Evolutionary conservation across 2,113 vertebrate species (phyloP).

Genomic region (Baryphthengus martii): DNA sequence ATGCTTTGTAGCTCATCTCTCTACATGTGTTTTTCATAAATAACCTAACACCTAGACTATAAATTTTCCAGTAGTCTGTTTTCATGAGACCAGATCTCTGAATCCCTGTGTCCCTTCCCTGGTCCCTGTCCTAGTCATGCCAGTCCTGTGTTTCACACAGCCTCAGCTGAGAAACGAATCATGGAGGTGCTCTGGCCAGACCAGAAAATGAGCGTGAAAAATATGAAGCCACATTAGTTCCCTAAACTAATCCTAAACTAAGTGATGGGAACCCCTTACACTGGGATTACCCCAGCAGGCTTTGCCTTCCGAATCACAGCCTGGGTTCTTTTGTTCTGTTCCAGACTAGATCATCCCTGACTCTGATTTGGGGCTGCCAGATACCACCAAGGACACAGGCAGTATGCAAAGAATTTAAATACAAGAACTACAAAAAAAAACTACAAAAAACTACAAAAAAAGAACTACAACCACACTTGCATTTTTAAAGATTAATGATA

Average conservation of each 20-base stretch:
- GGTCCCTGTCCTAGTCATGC: background rate
- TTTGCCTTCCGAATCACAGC: background rate
- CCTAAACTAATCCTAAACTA: background rate
- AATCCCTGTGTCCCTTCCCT: background rate
- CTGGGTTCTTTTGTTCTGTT: background rate
- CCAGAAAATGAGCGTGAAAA: background rate
- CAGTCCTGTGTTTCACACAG: background rate
- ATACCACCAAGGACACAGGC: background rate
- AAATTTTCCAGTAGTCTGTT: background rate
- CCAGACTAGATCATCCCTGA: background rate
- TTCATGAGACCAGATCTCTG: background rate
- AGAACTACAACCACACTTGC: background rate
- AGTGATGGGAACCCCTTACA: accelerated
- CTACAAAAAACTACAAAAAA: no score
- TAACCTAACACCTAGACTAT: background rate
- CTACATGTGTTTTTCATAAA: background rate
- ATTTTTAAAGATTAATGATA: background rate
- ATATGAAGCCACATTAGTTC: background rate
- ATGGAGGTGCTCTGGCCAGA: background rate
- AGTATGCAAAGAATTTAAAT: background rate
- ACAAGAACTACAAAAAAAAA: background rate
- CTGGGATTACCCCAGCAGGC: background rate
- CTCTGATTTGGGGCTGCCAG: background rate
- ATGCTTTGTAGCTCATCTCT: background rate
- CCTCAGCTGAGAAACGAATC: background rate